Base-by-base conservation (phyloP, 2,797 vertebrate species). In the Coendou prehensilis region DNA sequence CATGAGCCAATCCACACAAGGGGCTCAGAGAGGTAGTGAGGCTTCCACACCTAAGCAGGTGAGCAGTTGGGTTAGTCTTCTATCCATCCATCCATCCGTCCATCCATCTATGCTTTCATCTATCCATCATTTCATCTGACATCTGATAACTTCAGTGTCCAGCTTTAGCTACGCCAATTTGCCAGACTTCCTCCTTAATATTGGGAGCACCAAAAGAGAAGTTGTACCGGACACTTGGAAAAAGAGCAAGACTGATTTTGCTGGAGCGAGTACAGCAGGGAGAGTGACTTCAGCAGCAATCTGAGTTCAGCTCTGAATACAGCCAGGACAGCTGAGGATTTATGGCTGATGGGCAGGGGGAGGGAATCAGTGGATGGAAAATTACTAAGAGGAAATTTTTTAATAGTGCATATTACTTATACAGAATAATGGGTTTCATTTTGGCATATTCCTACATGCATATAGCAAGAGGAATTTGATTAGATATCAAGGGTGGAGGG, bases 331-430 rank as follows among this genome's bases (percentile, higher is more conserved):
- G 26, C 50, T 22, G 73, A 45, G 28, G 26, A 64, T 37, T 80
- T 93, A 33, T 37, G 79, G 30, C 9, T 37, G 50, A 9, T 23
- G 37, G 64, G 30, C 14, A 56, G 9, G 13, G 30, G 28, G 56
- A 71, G 28, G 14, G 50, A 64, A 57, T 57, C 57, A 78, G 78
- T 76, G 41, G 80, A 47, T 73, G 56, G 56, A 85, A 59, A 50
- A 80, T 80, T 73, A 85, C 71, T 56, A 26, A 93, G 30, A 84
- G 37, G 57, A 92, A 84, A 30, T 30, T 76, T 75, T 76, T 50
- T 76, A 76, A 76, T 76, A 76, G 73, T 50, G 45, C 45, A 50
- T 76, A 76, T 76, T 76, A 76, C 45, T 76, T 76, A 76, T 50
- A 50, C 45, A 76, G 73, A 76, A 76, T 76, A 76, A 76, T 76